A percentile compares a stretch with the other conserved stretches of the same genome.
Evolutionary conservation across 1,140 invertebrate genomes (phyloP).

Genomic region (Manduca sexta): DNA sequence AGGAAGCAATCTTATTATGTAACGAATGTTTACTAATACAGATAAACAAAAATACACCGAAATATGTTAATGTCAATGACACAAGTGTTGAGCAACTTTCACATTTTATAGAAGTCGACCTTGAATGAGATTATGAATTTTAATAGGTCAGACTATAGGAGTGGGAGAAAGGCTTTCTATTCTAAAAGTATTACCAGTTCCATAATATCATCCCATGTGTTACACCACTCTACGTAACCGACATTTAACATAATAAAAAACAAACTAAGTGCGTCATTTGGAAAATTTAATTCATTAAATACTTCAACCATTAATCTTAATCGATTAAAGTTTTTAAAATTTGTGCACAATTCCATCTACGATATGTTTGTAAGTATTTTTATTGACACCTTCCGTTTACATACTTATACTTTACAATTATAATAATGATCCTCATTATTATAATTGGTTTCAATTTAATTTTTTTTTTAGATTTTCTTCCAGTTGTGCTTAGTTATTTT

Average conservation of each 20-base stretch:
- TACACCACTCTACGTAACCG: background rate
- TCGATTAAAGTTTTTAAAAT: background rate
- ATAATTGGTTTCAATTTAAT: no score
- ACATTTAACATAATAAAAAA: no score
- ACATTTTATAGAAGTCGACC: conserved; percentile 9
- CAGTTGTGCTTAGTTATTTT: no score
- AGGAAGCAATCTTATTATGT: no score
- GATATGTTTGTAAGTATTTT: conserved; percentile 1
- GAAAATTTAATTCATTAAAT: no score
- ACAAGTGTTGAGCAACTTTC: background rate
- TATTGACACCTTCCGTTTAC: no score
- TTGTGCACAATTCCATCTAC: background rate
- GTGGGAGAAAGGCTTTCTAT: conserved; percentile 29
- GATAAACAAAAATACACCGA: background rate
- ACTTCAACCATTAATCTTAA: no score
- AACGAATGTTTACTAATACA: background rate
- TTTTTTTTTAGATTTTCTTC: no score
- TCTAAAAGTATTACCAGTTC: conserved; percentile 2
- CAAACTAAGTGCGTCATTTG: no score
- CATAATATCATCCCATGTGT: conserved; percentile 1
- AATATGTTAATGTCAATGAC: conserved; percentile 3
- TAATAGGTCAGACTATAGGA: conserved; percentile 8
- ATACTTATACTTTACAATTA: no score
- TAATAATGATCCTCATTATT: no score
- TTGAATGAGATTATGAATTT: conserved; percentile 15